phyloP scores from a whole-genome alignment of 2,797 vertebrate genomes.

The Moxostoma hubbsi region DNA sequence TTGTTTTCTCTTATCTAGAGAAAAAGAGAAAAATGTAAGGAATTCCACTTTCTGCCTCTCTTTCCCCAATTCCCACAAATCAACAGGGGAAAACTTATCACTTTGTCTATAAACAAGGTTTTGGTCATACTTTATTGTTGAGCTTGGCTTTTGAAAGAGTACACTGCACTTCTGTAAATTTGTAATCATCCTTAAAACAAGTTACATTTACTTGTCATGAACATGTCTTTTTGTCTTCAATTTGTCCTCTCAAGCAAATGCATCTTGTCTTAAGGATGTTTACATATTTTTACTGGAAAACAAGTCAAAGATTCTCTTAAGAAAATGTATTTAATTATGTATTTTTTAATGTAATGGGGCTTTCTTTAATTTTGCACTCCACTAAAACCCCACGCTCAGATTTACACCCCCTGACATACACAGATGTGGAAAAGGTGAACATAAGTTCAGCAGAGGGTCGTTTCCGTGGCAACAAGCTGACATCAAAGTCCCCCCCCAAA shows the following conservation, averaged over 20 bases:
- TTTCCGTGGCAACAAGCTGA: conserved; percentile 11
- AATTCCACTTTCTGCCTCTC: not conserved
- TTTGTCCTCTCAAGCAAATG: too few relatives aligned
- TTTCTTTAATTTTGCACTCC: not conserved
- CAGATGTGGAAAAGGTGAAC: conserved; percentile 2
- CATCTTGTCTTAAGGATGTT: too few relatives aligned
- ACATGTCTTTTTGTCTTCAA: too few relatives aligned
- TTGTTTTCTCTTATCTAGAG: conserved; percentile 34
- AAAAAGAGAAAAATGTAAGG: conserved; percentile 15
- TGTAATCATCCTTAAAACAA: too few relatives aligned
- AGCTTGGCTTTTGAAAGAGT: conserved; percentile 1
- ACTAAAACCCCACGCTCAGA: conserved; percentile 14
- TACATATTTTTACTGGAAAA: too few relatives aligned
- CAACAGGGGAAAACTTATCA: conserved; percentile 1
- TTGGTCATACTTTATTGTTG: not conserved
- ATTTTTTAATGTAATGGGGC: too few relatives aligned
- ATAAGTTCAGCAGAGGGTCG: not conserved
- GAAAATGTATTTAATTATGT: not conserved
- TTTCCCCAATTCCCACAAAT: conserved; percentile 25
- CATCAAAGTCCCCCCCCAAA: conserved; percentile 18
- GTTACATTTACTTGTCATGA: too few relatives aligned
- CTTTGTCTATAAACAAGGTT: not conserved
- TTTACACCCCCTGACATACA: conserved; percentile 32
- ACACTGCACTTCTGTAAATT: too few relatives aligned
- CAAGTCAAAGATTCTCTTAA: too few relatives aligned